phyloP scores from a whole-genome alignment of 2,113 vertebrate species.

The Semicossyphus pulcher region DNA sequence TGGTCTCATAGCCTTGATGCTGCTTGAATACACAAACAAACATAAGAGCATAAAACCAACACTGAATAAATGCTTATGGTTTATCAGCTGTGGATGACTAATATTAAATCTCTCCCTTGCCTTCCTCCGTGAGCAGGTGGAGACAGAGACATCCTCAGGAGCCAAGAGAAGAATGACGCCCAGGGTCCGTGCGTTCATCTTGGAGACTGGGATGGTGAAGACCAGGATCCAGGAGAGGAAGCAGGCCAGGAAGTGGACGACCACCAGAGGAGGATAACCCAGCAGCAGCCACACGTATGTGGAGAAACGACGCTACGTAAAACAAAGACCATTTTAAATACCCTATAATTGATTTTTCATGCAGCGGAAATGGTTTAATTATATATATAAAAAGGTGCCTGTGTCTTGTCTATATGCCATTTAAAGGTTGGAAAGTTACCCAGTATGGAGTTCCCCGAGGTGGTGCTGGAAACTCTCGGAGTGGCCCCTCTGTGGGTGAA shows the following conservation, averaged over 20 bases:
- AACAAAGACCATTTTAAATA: not conserved
- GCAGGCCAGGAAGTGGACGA: constrained; percentile 84
- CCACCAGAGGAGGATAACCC: constrained; percentile 78
- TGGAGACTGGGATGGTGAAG: constrained; percentile 85
- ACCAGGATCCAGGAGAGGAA: constrained; percentile 84
- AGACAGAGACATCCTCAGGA: constrained; percentile 77
- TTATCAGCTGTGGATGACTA: not conserved
- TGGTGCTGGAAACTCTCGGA: not conserved
- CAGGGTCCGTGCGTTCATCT: constrained; percentile 80
- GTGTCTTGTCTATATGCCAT: not conserved
- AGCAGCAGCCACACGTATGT: constrained; percentile 81
- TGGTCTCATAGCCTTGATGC: constrained; percentile 71
- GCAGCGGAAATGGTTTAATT: not conserved
- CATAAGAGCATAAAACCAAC: not conserved
- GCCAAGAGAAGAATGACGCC: constrained; percentile 79
- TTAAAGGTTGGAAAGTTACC: constrained; percentile 78
- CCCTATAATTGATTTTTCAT: not conserved
- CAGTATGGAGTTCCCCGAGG: constrained; percentile 68
- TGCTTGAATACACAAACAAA: constrained; percentile 38
- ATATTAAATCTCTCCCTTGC: constrained; percentile 22
- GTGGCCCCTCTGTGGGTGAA: constrained; percentile 50
- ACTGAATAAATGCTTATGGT: not conserved
- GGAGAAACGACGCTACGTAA: constrained; percentile 69
- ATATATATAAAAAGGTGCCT: not conserved
- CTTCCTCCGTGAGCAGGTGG: constrained; percentile 63